These are phyloP conservation scores for Caenorhabditis sp. DNA, from an alignment of 2,888 invertebrate genomes.

Conservation along the genomic window DNA sequence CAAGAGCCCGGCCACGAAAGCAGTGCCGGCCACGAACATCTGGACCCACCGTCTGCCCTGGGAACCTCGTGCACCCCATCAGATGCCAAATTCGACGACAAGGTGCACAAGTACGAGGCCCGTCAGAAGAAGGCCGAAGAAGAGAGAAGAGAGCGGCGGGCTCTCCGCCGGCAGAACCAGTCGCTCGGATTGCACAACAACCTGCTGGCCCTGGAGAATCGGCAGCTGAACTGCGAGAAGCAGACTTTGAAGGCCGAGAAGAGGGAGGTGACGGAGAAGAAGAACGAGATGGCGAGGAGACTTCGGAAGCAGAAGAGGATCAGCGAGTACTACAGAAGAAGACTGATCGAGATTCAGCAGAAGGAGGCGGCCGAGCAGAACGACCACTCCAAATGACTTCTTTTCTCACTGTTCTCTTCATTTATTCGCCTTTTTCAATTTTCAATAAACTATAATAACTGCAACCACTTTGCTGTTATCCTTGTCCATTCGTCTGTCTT, in stretches of 20 bases:
- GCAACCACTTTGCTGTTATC: too few relatives aligned
- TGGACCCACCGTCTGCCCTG: not conserved
- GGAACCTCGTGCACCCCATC: not conserved
- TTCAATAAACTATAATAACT: too few relatives aligned
- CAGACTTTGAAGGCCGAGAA: constrained; percentile 3
- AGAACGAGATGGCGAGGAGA: constrained; percentile 10
- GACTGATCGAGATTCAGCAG: constrained; percentile 11
- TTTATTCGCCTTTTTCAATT: too few relatives aligned
- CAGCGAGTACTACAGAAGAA: constrained; percentile 34
- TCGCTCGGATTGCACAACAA: constrained; percentile 32
- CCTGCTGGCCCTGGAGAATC: constrained; percentile 18
- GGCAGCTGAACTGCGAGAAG: constrained; percentile 13
- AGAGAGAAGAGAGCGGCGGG: constrained; percentile 7
- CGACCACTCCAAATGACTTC: too few relatives aligned
- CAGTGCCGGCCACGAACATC: too few relatives aligned
- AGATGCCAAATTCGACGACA: not conserved
- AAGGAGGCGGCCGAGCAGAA: too few relatives aligned
- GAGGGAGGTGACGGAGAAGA: constrained; percentile 9
- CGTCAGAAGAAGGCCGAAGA: not conserved
- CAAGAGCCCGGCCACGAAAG: too few relatives aligned
- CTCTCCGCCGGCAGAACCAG: constrained; percentile 37
- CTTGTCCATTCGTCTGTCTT: too few relatives aligned
- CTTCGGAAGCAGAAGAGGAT: constrained; percentile 33
- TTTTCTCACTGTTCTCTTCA: too few relatives aligned
- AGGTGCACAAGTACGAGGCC: not conserved